Evolutionary conservation across 2,797 vertebrate species (phyloP).

Genomic region (Menidia menidia): DNA sequence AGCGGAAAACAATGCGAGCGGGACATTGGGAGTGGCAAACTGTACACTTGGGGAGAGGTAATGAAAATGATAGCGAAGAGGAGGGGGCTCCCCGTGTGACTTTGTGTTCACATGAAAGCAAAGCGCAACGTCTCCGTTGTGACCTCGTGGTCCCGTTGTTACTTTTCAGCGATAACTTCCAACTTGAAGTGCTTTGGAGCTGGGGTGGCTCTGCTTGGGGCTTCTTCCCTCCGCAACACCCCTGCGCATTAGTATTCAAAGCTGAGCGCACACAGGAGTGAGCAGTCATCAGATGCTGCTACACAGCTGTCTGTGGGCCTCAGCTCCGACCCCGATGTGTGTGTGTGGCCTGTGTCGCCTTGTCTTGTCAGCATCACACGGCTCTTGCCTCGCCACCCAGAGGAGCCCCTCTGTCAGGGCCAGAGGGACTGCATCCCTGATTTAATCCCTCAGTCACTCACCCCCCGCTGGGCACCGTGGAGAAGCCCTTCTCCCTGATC

Average conservation of each 20-base stretch:
- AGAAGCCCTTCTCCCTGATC: constrained; percentile 87
- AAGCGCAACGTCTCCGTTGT: constrained; percentile 79
- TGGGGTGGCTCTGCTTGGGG: constrained; percentile 91
- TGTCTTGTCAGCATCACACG: constrained; percentile 86
- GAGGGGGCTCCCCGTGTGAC: constrained; percentile 41
- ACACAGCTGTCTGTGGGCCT: constrained; percentile 88
- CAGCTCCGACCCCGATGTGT: constrained; percentile 68
- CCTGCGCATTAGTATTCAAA: constrained; percentile 93
- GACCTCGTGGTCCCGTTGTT: constrained; percentile 86
- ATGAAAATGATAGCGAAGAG: constrained; percentile 41
- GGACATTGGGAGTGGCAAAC: constrained; percentile 66
- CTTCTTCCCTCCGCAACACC: constrained; percentile 89
- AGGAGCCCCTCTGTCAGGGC: constrained; percentile 70
- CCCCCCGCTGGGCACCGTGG: constrained; percentile 92
- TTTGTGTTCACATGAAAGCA: constrained; percentile 54
- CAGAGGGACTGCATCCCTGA: constrained; percentile 59
- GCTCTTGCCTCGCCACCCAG: constrained; percentile 84
- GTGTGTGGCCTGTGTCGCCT: constrained; percentile 88
- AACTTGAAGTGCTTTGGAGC: constrained; percentile 48
- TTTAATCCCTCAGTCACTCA: constrained; percentile 74
- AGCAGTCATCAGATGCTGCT: constrained; percentile 90
- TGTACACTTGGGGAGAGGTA: constrained; percentile 53
- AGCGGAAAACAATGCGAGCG: constrained; percentile 67
- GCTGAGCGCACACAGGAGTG: constrained; percentile 90
- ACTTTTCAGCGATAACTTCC: constrained; percentile 2